Evolutionary conservation across 2,113 vertebrate genomes (phyloP).

Genomic region (Polypterus senegalus): DNA sequence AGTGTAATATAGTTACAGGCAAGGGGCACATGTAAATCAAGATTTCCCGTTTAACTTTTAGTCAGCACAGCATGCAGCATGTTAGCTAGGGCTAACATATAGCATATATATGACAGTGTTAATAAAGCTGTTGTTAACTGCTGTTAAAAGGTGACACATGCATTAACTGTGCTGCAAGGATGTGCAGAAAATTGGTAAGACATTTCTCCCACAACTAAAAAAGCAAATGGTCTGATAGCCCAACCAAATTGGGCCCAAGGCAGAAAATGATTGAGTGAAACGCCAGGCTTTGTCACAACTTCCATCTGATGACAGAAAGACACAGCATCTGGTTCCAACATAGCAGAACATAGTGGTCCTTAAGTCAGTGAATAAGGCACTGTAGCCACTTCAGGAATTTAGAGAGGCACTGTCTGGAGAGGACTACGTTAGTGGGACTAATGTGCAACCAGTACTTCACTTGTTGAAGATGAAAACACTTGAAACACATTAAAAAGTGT

Average conservation of each 20-base stretch:
- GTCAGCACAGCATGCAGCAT: too few species aligned
- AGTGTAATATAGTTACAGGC: too few species aligned
- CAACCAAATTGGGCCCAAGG: not conserved
- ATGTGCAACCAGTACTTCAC: conserved; percentile 7
- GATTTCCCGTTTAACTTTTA: too few species aligned
- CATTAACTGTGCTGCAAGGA: not conserved
- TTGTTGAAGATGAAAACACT: conserved; percentile 11
- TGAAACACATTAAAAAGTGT: conserved; percentile 2
- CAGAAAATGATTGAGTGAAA: not conserved
- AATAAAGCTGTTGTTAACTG: not conserved
- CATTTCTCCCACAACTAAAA: conserved; percentile 13
- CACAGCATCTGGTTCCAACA: conserved; percentile 2
- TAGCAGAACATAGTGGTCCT: conserved; percentile 8
- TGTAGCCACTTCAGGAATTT: conserved; percentile 7
- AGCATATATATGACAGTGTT: too few species aligned
- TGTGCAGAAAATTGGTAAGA: conserved; percentile 11
- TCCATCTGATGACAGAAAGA: conserved; percentile 12
- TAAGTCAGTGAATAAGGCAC: not conserved
- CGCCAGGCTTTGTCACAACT: conserved; percentile 4
- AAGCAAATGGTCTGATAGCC: not conserved
- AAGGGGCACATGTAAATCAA: too few species aligned
- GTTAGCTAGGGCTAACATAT: too few species aligned
- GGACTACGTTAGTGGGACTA: not conserved
- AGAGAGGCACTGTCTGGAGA: conserved; percentile 12
- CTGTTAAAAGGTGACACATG: not conserved